These are phyloP conservation scores for Phyto melanocephala DNA, from an alignment of 2,888 invertebrate genomes.

Conservation along the genomic window DNA sequence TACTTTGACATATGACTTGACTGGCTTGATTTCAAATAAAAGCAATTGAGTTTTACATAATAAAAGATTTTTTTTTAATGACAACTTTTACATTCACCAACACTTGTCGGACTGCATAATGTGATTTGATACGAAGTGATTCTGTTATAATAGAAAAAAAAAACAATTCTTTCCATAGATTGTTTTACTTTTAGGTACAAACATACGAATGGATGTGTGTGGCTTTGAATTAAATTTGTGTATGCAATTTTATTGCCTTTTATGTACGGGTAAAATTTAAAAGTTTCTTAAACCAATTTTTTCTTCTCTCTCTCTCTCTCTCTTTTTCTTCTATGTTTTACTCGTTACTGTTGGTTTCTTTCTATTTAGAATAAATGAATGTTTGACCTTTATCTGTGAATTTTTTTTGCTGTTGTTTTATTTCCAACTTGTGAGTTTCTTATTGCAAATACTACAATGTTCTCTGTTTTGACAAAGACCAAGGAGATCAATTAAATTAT, in stretches of 20 bases:
- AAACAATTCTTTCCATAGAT: not conserved
- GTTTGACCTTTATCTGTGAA: conserved; percentile 57
- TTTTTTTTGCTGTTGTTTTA: conserved; percentile 27
- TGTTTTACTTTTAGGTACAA: conserved; percentile 5
- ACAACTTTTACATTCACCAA: conserved; percentile 16
- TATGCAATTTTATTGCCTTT: conserved; percentile 43
- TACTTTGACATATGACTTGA: conserved; percentile 44
- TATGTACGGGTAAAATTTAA: not conserved
- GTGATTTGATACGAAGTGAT: not conserved
- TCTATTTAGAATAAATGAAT: conserved; percentile 28
- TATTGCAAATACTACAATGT: not conserved
- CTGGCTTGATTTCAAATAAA: not conserved
- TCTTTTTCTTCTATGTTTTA: not conserved
- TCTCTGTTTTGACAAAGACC: not conserved
- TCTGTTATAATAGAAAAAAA: not conserved
- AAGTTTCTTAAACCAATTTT: not conserved
- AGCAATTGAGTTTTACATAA: conserved; percentile 7
- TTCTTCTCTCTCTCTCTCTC: not conserved
- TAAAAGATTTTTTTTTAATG: not conserved
- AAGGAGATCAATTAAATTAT: conserved; percentile 1
- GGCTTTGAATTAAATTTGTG: conserved; percentile 28
- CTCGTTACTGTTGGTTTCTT: not conserved
- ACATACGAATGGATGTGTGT: no score
- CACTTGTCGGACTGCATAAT: not conserved
- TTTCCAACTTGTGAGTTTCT: conserved; percentile 1